Evolutionary conservation across 2,797 vertebrate species (phyloP).

Genomic region (Argya squamiceps): DNA sequence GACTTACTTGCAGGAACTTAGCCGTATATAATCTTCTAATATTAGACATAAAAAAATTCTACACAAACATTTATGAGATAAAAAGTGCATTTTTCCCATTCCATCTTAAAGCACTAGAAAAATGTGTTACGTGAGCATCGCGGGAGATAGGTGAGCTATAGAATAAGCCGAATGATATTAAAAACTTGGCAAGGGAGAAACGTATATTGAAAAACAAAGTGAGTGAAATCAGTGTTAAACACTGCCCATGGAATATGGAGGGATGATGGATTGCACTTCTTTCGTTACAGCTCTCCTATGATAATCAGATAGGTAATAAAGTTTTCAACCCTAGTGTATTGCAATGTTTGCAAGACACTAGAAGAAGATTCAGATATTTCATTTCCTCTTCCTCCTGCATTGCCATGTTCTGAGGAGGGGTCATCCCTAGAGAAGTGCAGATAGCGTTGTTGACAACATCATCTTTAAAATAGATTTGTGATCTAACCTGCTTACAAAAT

Average conservation of each 20-base stretch:
- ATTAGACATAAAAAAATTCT: background rate
- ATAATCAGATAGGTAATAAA: background rate
- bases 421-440: background rate
- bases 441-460: background rate
- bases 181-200: background rate
- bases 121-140: background rate
- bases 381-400: background rate
- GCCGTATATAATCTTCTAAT: background rate
- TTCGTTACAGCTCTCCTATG: background rate
- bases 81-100: background rate
- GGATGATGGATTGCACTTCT: background rate
- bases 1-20: background rate
- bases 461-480: background rate
- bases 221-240: background rate
- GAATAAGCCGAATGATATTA: background rate
- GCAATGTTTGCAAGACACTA: background rate
- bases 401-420: background rate
- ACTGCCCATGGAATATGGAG: background rate
- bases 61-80: background rate
- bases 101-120: background rate
- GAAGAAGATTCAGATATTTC: background rate
- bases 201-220: background rate
- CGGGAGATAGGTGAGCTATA: background rate
- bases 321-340: background rate
- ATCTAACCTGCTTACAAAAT: background rate